Percentiles rank a stretch among this genome's conserved stretches.
phyloP scores from a whole-genome alignment of 2,113 vertebrate species.

The Casuarius casuarius region DNA sequence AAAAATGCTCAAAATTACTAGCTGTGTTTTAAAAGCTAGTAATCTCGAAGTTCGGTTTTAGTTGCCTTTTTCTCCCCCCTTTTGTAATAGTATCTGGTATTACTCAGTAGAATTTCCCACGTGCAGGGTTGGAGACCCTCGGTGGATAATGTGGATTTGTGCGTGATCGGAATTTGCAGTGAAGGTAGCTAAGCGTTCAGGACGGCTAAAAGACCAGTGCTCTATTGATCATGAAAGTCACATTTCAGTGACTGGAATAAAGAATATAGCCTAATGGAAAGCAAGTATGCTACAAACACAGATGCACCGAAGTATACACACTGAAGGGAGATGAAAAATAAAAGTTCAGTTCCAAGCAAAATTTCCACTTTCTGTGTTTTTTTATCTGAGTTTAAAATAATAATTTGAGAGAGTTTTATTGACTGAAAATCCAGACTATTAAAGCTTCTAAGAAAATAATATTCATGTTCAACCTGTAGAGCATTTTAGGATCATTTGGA shows the following conservation, averaged over 20 bases:
- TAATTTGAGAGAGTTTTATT: background rate
- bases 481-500: background rate
- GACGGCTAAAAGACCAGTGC: background rate
- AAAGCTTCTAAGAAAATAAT: background rate
- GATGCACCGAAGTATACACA: background rate
- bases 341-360: background rate
- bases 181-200: background rate
- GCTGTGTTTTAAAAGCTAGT: background rate
- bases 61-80: background rate
- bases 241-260: background rate
- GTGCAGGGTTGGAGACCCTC: constrained; percentile 10
- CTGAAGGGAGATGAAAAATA: background rate
- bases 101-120: constrained; percentile 2
- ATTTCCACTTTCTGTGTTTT: background rate
- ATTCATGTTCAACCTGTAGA: background rate
- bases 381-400: background rate
- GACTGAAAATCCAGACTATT: background rate
- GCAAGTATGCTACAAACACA: background rate
- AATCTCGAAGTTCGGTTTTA: background rate
- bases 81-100: background rate
- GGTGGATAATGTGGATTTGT: background rate
- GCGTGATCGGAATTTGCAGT: background rate
- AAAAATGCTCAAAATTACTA: background rate
- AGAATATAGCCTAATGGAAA: background rate
- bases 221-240: background rate